Evolutionary conservation across 2,797 vertebrate species (phyloP), one percentile per base, ranked within the genome.

Genomic region (Paguma larvata): DNA sequence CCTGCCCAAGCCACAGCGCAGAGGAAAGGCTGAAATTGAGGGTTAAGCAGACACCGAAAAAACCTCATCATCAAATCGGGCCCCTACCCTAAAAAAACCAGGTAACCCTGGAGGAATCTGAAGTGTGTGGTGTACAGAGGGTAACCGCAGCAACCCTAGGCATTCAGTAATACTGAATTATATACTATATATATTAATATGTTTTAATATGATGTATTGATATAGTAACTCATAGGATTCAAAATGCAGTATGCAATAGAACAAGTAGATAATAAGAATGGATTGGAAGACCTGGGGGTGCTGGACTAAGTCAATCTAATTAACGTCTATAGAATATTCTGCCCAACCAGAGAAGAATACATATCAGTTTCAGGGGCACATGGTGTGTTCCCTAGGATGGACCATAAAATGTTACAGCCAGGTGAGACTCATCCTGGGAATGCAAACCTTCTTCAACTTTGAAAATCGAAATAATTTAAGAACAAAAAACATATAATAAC

Each of bases 391-490:
- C 65, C 5, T 53, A 62, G 51, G 41, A 73, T 23, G 46, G 34
- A 53, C 32, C 32, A 46, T 3, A 63, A 62, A 38, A 21, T 15
- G 48, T 23, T 30, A 72, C 38, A 51, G 51, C 5, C 30, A 85
- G 16, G 41, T 78, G 38, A 56, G 13, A 15, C 21, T 63, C 75
- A 48, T 46, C 44, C 46, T 83, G 30, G 11, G 44, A 89, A 75
- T 25, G 44, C 63, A 92, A 94, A 75, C 16, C 48, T 48, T 27
- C 19, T 21, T 79, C 32, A 25, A 10, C 8, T 78, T 72, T 73
- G 53, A 82, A 88, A 87, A 83, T 94, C 41, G 59, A 63, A 78
- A 34, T 34, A 77, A 92, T 56, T 89, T 48, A 87, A 48, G 34
- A 86, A 87, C 41, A 84, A 62, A 70, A 85, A 72, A 10, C 25